A percentile compares a stretch with the other conserved stretches of the same genome.
phyloP scores from a whole-genome alignment of 2,797 vertebrate species.

The Phalloptychus januarius region DNA sequence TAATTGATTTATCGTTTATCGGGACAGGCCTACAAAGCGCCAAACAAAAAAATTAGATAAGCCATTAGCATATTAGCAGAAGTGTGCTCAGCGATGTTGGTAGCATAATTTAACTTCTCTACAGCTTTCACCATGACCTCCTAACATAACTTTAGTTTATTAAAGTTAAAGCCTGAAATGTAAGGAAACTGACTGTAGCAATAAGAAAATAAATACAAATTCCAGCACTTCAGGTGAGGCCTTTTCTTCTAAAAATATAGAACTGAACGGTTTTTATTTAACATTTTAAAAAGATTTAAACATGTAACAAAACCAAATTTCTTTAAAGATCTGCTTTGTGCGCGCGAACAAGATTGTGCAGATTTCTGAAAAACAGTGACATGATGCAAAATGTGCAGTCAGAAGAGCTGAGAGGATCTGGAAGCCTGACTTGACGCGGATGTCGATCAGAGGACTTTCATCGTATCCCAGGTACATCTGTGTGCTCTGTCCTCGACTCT shows the following conservation, averaged over 20 bases:
- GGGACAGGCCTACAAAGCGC: no score
- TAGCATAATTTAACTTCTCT: not conserved
- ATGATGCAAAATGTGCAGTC: not conserved
- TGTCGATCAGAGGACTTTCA: constrained; percentile 17
- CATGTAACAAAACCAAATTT: not conserved
- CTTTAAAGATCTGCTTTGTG: not conserved
- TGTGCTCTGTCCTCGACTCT: constrained; percentile 27
- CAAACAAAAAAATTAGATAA: no score
- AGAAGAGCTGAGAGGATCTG: not conserved
- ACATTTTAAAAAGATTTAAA: not conserved
- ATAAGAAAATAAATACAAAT: not conserved
- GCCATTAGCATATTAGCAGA: no score
- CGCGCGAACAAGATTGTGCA: no score
- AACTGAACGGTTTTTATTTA: not conserved
- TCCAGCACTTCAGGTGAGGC: no score
- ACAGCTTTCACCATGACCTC: not conserved
- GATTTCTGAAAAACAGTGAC: not conserved
- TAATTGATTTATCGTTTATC: no score
- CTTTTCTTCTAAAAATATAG: not conserved
- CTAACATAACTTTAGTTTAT: constrained; percentile 21
- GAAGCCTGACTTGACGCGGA: constrained; percentile 5
- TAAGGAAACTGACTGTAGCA: not conserved
- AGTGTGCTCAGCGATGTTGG: no score
- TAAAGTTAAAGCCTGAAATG: constrained; percentile 17
- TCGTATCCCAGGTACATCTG: constrained; percentile 44